Evolutionary conservation across 64 coral and sea anemone species (phyloP).

Genomic region (Astreopora myriophthalma): DNA sequence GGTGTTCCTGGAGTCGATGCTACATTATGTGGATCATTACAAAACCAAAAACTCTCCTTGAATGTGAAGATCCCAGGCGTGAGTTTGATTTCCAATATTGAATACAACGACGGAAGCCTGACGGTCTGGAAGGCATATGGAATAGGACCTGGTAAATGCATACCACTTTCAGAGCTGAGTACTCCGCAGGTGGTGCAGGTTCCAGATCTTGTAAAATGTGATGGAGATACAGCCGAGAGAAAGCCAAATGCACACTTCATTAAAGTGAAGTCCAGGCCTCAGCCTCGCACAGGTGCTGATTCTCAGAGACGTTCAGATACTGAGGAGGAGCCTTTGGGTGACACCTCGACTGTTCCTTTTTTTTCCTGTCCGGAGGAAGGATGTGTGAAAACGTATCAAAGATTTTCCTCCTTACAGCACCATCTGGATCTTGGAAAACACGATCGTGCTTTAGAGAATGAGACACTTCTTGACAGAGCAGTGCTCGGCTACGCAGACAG

Average conservation of each 20-base stretch:
- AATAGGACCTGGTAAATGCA: conserved; percentile 35
- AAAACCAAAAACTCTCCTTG: neutral
- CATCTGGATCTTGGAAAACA: too few relatives aligned
- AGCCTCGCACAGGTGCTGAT: neutral
- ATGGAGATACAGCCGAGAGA: neutral
- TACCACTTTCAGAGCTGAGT: neutral
- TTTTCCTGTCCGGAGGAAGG: conserved; percentile 66
- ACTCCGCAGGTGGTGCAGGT: neutral
- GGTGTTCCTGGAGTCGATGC: conserved; percentile 16
- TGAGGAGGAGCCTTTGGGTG: neutral
- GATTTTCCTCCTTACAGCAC: too few relatives aligned
- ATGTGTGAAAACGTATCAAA: too few relatives aligned
- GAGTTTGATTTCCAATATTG: conserved; percentile 47
- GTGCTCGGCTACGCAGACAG: conserved; percentile 32
- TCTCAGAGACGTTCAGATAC: neutral
- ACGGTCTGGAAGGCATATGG: conserved; percentile 25
- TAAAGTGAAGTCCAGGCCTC: neutral
- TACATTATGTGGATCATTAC: conserved; percentile 14
- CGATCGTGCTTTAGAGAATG: too few relatives aligned
- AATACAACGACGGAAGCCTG: conserved; percentile 24
- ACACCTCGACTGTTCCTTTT: neutral
- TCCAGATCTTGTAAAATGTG: neutral
- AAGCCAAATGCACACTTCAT: neutral
- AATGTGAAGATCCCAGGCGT: conserved; percentile 31
- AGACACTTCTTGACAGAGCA: too few relatives aligned